Base-by-base conservation (phyloP, 2,888 invertebrate species). In the Stictocephala bisonia region DNA sequence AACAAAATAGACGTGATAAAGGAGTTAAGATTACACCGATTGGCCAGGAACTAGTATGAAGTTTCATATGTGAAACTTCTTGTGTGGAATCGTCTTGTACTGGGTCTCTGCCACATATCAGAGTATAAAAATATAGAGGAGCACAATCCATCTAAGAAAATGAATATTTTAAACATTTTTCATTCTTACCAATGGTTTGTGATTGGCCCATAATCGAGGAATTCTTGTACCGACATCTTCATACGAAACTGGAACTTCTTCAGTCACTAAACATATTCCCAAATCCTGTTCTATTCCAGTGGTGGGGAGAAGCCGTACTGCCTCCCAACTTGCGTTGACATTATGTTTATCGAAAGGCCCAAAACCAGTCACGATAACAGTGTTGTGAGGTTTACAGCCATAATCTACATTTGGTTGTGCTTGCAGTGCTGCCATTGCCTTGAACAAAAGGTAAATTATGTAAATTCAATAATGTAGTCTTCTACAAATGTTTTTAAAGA, bases 271-370 rank as follows among this genome's bases (percentile, higher is more conserved):
- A 76, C 87, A 86, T 22, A 88, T 81, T 48, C 85, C 83, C 56
- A 86, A 83, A 77, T 86, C 85, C 74, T 84, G 83, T 78, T 87
- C 86, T n/a, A 89, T 81, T 76, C 86, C 83, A 41, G 86, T 82
- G 76, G 88, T 85, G 13, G 87, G 80, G 79, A 92, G 85, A 70
- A 88, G 81, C 81, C 90, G 89, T 0, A 94, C 94, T 3, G 91
- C 90, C 82, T 92, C 91, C 94, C 94, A 94, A 82, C 94, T 95
- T 0, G 95, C 90, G 82, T 95, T 95, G 9, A 91, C 85, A 24
- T 84, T 84, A 81, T 94, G 91, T 41, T 85, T 85, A 6, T 86
- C 83, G 84, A 94, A 95, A 0, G 94, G 94, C 0, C 94, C 94
- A 84, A 95, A 95, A 4, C 95, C 95, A 76, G 91, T 91, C 13